phyloP scores from a whole-genome alignment of 1,140 invertebrate genomes.

The Drosophila asahinai region DNA sequence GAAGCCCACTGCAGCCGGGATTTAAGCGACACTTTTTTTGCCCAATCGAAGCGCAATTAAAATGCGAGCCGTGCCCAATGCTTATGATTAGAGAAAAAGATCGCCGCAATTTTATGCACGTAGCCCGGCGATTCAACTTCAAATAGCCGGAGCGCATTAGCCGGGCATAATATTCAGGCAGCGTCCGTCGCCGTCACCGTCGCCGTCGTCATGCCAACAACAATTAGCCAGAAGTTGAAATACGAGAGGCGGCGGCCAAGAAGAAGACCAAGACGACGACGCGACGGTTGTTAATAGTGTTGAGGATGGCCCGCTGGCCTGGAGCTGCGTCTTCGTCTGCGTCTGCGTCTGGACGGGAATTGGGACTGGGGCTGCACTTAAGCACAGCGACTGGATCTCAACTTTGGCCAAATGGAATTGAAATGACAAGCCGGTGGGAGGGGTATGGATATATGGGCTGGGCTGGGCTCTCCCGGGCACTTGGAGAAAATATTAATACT shows the following conservation, averaged over 20 bases:
- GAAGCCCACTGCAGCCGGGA: constrained; percentile 6
- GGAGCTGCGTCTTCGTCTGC: constrained; percentile 4
- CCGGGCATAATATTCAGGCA: constrained; percentile 45
- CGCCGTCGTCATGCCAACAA: constrained; percentile 38
- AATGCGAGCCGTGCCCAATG: constrained; percentile 55
- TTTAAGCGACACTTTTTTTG: constrained; percentile 22
- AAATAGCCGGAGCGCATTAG: constrained; percentile 51
- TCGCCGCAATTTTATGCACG: constrained; percentile 72
- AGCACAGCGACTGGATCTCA: constrained; percentile 74
- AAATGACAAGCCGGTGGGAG: constrained; percentile 57
- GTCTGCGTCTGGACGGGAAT: constrained; percentile 1
- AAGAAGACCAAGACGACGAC: constrained; percentile 6
- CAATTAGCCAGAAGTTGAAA: constrained; percentile 53
- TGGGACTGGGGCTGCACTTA: constrained; percentile 64
- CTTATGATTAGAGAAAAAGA: constrained; percentile 71
- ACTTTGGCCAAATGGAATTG: constrained; percentile 78
- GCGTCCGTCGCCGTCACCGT: constrained; percentile 27
- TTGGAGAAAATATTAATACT: not conserved
- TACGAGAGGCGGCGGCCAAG: constrained; percentile 35
- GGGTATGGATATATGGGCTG: constrained; percentile 19
- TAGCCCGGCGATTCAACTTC: constrained; percentile 53
- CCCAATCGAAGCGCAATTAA: constrained; percentile 52
- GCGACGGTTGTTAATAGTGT: constrained; percentile 32
- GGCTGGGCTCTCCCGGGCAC: constrained; percentile 6
- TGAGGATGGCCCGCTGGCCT: constrained; percentile 31